Conservation (phyloP, 1,140 invertebrate species). For the Zaprionus ghesquierei region DNA sequence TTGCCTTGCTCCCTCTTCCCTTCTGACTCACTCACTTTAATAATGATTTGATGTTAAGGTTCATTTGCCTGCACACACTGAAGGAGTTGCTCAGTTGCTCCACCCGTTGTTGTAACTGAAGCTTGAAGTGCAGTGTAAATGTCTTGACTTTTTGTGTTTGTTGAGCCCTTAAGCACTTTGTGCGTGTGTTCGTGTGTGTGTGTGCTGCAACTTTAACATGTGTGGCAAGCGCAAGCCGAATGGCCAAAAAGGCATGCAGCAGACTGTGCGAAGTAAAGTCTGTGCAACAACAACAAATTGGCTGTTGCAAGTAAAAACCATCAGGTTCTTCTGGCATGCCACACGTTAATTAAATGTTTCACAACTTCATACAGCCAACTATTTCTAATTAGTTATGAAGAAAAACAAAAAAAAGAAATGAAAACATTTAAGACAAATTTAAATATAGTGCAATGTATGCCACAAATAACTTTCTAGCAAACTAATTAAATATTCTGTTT, state of each 20-base stretch:
- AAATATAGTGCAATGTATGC: no score
- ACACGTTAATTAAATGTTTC: not conserved
- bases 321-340: slow-evolving; percentile 26
- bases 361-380: not conserved
- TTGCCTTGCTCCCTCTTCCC: not conserved
- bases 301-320: slow-evolving; percentile 3
- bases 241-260: not conserved
- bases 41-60: slow-evolving; percentile 75
- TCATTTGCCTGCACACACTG: slow-evolving; percentile 56
- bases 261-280: not conserved
- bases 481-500: not conserved
- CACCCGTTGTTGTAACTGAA: slow-evolving; percentile 12
- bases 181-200: slow-evolving; percentile 21
- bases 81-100: not conserved
- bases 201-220: not conserved
- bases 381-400: slow-evolving; percentile 57
- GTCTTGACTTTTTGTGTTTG: slow-evolving; percentile 80
- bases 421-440: not conserved
- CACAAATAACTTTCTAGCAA: no score
- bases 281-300: not conserved
- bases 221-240: not conserved
- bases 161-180: slow-evolving; percentile 69
- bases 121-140: slow-evolving; percentile 75
- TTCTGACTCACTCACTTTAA: slow-evolving; percentile 42
- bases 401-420: no score